These are phyloP conservation scores for Lytechinus pictus DNA, from an alignment of 35 echinoderm and acorn worm species.

Conservation along the genomic window DNA sequence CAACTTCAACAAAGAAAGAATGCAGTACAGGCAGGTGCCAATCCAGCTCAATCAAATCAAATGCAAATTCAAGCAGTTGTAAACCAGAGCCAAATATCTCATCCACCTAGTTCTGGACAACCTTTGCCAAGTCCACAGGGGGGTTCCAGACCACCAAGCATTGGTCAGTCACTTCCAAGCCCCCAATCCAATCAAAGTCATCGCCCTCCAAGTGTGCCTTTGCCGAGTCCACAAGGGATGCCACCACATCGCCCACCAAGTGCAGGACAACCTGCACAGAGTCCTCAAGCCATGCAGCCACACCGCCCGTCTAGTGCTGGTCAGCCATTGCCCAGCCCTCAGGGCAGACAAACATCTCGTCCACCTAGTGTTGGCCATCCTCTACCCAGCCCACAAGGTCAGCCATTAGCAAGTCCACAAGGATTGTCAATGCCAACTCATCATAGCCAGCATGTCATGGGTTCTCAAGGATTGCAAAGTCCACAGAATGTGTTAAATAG, in stretches of 20 bases:
- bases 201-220: conserved; percentile 8
- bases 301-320: background rate
- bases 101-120: background rate
- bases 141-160: conserved; percentile 14
- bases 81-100: conserved; percentile 28
- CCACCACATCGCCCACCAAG: background rate
- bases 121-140: background rate
- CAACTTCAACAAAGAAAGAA: conserved; percentile 7
- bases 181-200: conserved; percentile 19
- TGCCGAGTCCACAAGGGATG: background rate
- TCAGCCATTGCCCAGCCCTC: conserved; percentile 24
- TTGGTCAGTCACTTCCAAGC: background rate
- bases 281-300: conserved; percentile 11
- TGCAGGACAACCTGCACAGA: background rate
- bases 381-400: background rate
- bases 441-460: background rate
- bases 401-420: conserved; percentile 21
- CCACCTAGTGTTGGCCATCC: background rate
- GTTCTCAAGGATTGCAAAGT: conserved; percentile 10
- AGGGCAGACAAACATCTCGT: background rate
- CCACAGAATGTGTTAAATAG: background rate
- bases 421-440: background rate
- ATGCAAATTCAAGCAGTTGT: background rate
- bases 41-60: background rate
- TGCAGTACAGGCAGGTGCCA: background rate